These are phyloP conservation scores for Uromys caudimaculatus DNA, from an alignment of 2,797 vertebrate species.

Conservation along the genomic window DNA sequence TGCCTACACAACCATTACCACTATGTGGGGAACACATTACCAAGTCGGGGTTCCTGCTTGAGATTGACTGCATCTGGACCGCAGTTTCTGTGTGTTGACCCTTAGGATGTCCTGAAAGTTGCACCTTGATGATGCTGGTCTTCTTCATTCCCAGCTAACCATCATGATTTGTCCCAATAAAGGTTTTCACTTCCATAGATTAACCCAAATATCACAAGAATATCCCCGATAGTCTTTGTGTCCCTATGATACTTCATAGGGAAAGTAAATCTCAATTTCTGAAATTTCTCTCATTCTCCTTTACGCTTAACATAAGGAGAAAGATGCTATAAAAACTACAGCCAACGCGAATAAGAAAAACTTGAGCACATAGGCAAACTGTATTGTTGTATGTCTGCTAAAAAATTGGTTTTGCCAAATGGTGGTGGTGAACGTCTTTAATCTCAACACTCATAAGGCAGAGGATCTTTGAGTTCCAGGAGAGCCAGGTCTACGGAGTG, in stretches of 20 bases:
- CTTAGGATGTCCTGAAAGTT: background rate
- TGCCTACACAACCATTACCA: background rate
- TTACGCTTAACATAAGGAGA: background rate
- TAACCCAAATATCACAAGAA: background rate
- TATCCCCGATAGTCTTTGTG: background rate
- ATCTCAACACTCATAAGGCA: background rate
- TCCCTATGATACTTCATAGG: background rate
- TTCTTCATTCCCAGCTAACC: background rate
- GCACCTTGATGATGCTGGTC: background rate
- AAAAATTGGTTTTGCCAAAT: background rate
- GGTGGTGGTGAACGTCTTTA: background rate
- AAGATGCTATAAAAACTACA: background rate
- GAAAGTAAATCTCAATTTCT: background rate
- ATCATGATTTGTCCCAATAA: background rate
- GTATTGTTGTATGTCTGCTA: background rate
- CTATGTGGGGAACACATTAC: background rate
- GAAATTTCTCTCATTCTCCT: background rate
- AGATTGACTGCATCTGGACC: background rate
- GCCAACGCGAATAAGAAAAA: background rate
- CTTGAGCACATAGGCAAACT: background rate
- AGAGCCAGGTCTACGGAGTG: too few species aligned
- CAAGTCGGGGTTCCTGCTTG: background rate
- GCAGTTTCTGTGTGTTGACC: background rate
- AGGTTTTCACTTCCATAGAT: background rate
- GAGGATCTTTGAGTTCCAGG: background rate